Conservation (phyloP, 2,113 vertebrate genomes). For the Illadopsis cleaveri region DNA sequence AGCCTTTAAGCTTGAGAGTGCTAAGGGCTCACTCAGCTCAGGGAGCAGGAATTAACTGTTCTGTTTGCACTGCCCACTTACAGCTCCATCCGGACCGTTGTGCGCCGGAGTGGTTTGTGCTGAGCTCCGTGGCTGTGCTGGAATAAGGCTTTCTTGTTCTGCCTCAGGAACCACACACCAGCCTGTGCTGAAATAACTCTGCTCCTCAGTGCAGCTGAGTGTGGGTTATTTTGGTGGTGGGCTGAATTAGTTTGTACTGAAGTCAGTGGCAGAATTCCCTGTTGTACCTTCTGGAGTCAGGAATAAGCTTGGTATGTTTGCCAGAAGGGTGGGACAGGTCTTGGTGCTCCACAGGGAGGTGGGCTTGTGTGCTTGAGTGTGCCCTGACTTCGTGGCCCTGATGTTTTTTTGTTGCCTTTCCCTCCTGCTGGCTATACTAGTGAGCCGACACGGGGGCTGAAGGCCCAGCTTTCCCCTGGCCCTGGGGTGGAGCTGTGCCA, state of each 20-base stretch:
- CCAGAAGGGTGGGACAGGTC: neutral
- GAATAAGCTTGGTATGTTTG: neutral
- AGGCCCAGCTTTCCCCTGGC: neutral
- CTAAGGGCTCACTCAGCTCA: neutral
- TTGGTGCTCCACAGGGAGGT: neutral
- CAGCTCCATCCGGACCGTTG: neutral
- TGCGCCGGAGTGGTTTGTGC: neutral
- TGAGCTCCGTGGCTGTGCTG: neutral
- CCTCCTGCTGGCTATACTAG: neutral
- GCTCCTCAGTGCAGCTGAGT: neutral
- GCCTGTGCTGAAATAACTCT: conserved; percentile 2
- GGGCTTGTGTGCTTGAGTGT: neutral
- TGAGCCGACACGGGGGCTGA: fast-evolving
- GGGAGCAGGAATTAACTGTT: neutral
- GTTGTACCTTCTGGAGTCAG: neutral
- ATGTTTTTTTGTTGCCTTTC: neutral
- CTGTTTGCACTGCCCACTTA: neutral
- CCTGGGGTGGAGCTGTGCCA: neutral
- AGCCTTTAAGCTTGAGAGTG: neutral
- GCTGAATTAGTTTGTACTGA: neutral
- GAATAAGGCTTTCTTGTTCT: conserved; percentile 51
- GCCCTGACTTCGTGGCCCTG: fast-evolving
- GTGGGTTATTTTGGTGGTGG: conserved; percentile 14
- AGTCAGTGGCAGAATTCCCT: neutral
- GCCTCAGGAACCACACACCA: neutral